Evolutionary conservation across 2,888 invertebrate species (phyloP), one percentile per base, ranked within the genome.

Genomic region (Pemphredon lugubris): DNA sequence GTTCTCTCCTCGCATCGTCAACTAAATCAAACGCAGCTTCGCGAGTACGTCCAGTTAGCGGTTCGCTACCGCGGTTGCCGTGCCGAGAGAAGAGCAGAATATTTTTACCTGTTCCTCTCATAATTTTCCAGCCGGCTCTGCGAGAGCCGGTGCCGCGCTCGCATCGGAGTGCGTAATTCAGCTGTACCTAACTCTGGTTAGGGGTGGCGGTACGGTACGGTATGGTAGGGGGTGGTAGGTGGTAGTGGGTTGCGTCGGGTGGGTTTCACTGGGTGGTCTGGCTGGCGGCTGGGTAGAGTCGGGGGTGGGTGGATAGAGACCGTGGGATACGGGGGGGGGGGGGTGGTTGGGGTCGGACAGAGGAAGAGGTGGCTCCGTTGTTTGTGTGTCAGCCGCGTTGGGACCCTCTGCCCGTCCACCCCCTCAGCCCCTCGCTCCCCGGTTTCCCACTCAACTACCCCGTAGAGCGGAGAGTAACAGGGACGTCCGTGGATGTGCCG

Each of bases 321-420:
- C 44, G 59, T 51, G 64, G 76, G 70, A 48, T 47, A 59, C 53
- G 60, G 54, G 67, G 48, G 51, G 23, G 23, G 65, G 45, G 21
- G 73, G 74, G n/a, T n/a, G n/a, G n/a, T n/a, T n/a, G n/a, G 51
- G 61, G 55, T 6, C 40, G 50, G 65, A 69, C 66, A 69, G 77
- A 73, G 77, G 73, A 75, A 76, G 79, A 65, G 83, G 82, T 79
- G 81, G 82, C 82, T 82, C 81, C 84, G 86, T 86, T 87, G 88
- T 88, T 89, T 89, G 89, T 89, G 88, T 89, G 89, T 89, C 89
- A 89, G 89, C 85, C 88, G 87, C 89, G 83, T 85, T 87, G 89
- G 86, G 87, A 87, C 85, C 83, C 84, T 82, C 84, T 77, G 75
- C 82, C 76, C 82, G 71, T 76, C 79, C 77, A 73, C 65, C n/a